These are phyloP conservation scores for Actinostola sp. DNA, from an alignment of 92 coral and sea anemone species.

Conservation along the genomic window DNA sequence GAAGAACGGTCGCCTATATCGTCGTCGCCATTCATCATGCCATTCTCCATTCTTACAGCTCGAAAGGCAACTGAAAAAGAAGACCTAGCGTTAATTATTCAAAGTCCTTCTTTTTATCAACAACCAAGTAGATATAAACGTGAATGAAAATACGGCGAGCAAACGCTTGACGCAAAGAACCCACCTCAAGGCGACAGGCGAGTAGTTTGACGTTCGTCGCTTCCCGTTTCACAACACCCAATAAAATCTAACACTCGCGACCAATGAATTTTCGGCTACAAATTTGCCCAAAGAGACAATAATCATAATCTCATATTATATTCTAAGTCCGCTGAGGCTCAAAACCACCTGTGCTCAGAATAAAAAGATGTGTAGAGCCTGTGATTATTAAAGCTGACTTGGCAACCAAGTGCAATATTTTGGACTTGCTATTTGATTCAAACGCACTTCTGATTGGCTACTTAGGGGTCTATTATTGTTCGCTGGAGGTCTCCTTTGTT, in stretches of 20 bases:
- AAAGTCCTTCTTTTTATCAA: conserved; percentile 30
- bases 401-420: conserved; percentile 69
- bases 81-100: conserved; percentile 37
- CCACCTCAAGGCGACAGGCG: conserved; percentile 62
- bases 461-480: conserved; percentile 26
- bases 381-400: conserved; percentile 45
- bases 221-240: conserved; percentile 73
- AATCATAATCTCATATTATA: conserved; percentile 94
- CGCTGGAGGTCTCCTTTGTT: conserved; percentile 14
- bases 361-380: conserved; percentile 34
- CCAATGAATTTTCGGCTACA: conserved; percentile 78
- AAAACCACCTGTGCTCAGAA: conserved; percentile 68
- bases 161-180: conserved; percentile 34
- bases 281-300: conserved; percentile 84
- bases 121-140: conserved; percentile 26
- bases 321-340: conserved; percentile 90
- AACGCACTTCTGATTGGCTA: conserved; percentile 67
- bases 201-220: conserved; percentile 51
- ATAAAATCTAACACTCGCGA: conserved; percentile 72
- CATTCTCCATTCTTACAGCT: conserved; percentile 82
- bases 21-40: conserved; percentile 95
- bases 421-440: conserved; percentile 57
- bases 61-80: conserved; percentile 56
- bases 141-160: conserved; percentile 30
- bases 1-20: no score